phyloP scores from a whole-genome alignment of 2,113 vertebrate species.

The Sporophila hypoxantha region DNA sequence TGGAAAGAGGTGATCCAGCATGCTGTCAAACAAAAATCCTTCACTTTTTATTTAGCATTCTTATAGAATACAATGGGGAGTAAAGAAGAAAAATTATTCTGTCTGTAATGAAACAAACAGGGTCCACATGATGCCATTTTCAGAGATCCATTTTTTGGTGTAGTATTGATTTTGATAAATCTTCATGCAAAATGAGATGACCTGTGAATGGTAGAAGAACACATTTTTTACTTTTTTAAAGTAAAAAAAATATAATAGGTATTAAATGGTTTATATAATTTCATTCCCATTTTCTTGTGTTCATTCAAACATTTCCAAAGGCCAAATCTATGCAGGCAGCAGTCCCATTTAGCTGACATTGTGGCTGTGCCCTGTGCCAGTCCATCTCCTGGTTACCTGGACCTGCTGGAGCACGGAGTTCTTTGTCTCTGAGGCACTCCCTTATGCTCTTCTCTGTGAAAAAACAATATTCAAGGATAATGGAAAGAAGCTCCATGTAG shows the following conservation, averaged over 20 bases:
- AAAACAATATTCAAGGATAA: not conserved
- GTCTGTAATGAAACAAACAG: not conserved
- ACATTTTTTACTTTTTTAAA: not conserved
- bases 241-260: not conserved
- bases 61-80: not conserved
- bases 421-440: not conserved
- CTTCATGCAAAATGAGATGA: not conserved
- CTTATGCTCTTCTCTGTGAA: not conserved
- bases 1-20: not conserved
- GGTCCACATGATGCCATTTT: not conserved
- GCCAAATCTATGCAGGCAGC: not conserved
- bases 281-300: not conserved
- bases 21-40: not conserved
- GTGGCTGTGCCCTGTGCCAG: not conserved
- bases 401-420: not conserved
- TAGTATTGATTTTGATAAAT: not conserved
- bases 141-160: not conserved
- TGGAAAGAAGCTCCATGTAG: not conserved
- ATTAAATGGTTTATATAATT: not conserved
- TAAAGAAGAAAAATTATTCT: not conserved
- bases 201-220: not conserved
- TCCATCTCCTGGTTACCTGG: not conserved
- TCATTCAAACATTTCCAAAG: not conserved
- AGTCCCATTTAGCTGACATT: not conserved
- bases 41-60: not conserved